phyloP scores from a whole-genome alignment of 2,113 vertebrate genomes.

The Todiramphus saurophagus region DNA sequence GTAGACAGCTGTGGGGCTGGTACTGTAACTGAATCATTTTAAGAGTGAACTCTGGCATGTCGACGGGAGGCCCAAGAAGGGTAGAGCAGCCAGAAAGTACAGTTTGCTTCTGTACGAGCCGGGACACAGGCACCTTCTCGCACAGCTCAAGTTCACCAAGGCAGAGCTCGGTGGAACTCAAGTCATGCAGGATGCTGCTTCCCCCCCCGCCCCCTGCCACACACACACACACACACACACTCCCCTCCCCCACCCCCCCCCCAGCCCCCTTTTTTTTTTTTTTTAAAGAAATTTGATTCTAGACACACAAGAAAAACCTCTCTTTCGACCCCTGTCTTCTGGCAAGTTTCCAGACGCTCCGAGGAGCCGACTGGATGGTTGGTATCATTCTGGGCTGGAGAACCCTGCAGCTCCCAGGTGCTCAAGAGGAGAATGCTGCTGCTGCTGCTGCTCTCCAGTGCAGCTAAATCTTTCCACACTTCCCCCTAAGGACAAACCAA shows the following conservation, averaged over 20 bases:
- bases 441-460: neutral
- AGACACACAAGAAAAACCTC: neutral
- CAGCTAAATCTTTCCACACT: neutral
- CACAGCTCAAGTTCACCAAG: neutral
- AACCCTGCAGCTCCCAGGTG: rapidly evolving
- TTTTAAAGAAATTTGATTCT: neutral
- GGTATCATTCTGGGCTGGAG: neutral
- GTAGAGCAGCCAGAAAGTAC: neutral
- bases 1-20: constrained; percentile 73
- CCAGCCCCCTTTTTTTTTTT: too few species aligned
- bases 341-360: neutral
- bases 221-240: too few species aligned
- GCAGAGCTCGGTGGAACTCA: neutral
- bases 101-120: constrained; percentile 9
- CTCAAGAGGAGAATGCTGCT: neutral
- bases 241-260: neutral
- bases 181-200: neutral
- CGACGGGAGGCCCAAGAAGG: constrained; percentile 44
- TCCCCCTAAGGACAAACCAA: neutral
- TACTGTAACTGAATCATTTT: constrained; percentile 51
- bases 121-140: neutral
- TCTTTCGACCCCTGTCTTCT: neutral
- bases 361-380: neutral
- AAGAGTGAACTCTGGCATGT: constrained; percentile 57
- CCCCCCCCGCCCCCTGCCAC: neutral